Evolutionary conservation across 2,113 vertebrate genomes (phyloP).

Genomic region (Choloepus hoffmanni): DNA sequence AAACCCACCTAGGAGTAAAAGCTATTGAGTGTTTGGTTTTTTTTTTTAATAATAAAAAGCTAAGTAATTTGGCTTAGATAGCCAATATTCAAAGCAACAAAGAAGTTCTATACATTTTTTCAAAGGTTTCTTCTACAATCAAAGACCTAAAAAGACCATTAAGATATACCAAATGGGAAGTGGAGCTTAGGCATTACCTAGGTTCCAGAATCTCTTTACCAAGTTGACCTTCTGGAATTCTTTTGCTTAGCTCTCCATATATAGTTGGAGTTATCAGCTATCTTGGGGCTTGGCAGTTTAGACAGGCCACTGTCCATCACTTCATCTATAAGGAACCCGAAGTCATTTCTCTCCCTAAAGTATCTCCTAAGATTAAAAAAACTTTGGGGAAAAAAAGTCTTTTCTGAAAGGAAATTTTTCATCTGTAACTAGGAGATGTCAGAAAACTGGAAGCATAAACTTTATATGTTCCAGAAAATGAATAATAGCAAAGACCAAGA

Average conservation of each 20-base stretch:
- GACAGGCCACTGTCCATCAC: neutral
- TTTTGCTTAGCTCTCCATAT: neutral
- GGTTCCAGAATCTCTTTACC: neutral
- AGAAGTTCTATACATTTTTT: slow-evolving; percentile 20
- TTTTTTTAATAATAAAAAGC: slow-evolving; percentile 52
- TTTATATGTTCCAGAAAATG: neutral
- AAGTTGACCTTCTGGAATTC: neutral
- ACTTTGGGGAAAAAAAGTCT: neutral
- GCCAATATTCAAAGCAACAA: neutral
- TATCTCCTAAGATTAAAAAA: slow-evolving; percentile 3
- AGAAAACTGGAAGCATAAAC: neutral
- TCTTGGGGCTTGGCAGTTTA: neutral
- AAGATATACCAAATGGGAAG: neutral
- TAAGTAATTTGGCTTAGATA: slow-evolving; percentile 1
- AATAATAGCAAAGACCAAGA: neutral
- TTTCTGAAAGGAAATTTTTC: slow-evolving; percentile 41
- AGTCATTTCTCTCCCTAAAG: neutral
- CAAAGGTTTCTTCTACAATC: slow-evolving; percentile 6
- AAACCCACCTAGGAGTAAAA: neutral
- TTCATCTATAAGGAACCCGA: neutral
- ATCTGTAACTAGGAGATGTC: neutral
- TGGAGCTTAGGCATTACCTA: neutral
- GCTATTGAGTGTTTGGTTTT: neutral
- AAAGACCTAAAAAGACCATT: neutral
- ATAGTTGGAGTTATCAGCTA: neutral